phyloP scores from a whole-genome alignment of 1,140 invertebrate genomes.

The Trichoplusia ni region DNA sequence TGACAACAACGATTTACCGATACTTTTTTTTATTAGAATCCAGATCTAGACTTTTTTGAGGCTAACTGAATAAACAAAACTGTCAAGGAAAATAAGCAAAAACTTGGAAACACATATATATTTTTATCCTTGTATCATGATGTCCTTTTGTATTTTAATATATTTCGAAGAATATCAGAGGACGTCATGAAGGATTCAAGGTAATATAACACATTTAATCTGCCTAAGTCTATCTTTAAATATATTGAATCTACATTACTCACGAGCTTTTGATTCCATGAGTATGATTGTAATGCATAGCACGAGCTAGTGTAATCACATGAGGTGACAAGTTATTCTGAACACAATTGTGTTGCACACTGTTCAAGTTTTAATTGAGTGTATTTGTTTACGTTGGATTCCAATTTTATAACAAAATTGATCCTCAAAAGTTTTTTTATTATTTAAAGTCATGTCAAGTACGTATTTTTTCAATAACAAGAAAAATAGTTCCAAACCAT shows the following conservation, averaged over 20 bases:
- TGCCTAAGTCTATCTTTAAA: too few relatives aligned
- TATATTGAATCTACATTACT: neutral
- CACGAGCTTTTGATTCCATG: neutral
- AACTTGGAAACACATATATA: too few relatives aligned
- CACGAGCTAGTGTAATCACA: neutral
- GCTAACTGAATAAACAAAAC: too few relatives aligned
- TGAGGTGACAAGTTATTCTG: neutral
- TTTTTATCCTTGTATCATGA: slow-evolving; percentile 3
- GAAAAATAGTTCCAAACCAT: neutral
- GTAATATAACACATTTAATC: neutral
- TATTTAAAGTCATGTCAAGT: too few relatives aligned
- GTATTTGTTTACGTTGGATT: neutral
- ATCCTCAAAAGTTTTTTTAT: too few relatives aligned
- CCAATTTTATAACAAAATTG: too few relatives aligned
- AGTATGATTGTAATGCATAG: neutral
- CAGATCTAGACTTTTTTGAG: too few relatives aligned
- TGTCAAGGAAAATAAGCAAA: too few relatives aligned
- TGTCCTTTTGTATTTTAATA: slow-evolving; percentile 2
- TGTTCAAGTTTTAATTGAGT: neutral
- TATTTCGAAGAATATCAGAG: slow-evolving; percentile 6
- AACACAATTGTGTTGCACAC: neutral
- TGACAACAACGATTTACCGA: too few relatives aligned
- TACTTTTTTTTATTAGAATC: too few relatives aligned
- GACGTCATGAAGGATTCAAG: neutral
- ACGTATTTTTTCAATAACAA: too few relatives aligned